Conservation (phyloP, 2,113 vertebrate genomes). For the Hippolais icterina region DNA sequence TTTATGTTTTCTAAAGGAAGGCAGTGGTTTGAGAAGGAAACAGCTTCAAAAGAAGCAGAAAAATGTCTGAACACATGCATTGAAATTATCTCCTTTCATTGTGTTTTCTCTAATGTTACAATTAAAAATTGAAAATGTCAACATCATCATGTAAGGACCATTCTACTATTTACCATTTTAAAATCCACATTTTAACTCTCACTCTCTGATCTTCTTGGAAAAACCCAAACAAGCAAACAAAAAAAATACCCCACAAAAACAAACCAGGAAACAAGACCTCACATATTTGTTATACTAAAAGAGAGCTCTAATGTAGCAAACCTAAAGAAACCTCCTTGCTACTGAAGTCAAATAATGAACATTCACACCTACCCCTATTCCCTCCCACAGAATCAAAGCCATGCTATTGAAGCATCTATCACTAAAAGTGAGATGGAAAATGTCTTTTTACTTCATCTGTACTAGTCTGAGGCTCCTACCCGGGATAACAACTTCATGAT, state of each 20-base stretch:
- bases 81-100: not conserved
- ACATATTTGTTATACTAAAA: not conserved
- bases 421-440: not conserved
- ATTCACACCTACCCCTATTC: not conserved
- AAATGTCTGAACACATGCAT: not conserved
- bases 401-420: not conserved
- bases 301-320: not conserved
- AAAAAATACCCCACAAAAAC: accelerated
- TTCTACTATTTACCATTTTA: not conserved
- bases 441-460: not conserved
- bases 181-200: not conserved
- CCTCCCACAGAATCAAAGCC: not conserved
- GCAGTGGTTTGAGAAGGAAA: not conserved
- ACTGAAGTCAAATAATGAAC: not conserved
- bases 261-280: not conserved
- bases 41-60: not conserved
- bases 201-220: not conserved
- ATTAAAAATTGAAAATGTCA: not conserved
- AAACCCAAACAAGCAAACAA: not conserved
- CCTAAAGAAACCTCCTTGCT: not conserved
- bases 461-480: not conserved
- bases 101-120: not conserved
- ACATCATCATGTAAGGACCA: not conserved
- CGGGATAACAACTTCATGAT: not conserved
- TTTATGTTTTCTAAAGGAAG: not conserved